phyloP scores from a whole-genome alignment of 2,797 vertebrate genomes.

The Chaetophractus vellerosus region DNA sequence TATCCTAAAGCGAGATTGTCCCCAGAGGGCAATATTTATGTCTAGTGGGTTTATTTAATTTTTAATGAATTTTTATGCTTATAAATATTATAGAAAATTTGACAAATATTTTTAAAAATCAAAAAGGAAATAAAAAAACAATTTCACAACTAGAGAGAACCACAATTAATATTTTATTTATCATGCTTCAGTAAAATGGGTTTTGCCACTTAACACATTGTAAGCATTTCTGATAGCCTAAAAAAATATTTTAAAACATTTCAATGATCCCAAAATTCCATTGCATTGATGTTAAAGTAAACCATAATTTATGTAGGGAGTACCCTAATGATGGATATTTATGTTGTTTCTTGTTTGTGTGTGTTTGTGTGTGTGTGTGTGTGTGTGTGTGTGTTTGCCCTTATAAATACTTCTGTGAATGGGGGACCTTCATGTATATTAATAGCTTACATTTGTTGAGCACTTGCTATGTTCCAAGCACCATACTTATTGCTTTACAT shows the following conservation, averaged over 20 bases:
- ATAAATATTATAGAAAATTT: background rate
- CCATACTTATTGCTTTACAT: background rate
- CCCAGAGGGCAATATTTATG: background rate
- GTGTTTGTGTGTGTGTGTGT: too few relatives aligned
- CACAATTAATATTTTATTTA: background rate
- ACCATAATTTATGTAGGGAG: background rate
- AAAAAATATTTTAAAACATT: background rate
- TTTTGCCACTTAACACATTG: background rate
- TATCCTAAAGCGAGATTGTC: background rate
- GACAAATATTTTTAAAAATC: background rate
- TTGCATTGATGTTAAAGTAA: background rate
- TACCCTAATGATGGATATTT: background rate
- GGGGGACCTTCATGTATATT: background rate
- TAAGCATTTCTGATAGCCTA: background rate
- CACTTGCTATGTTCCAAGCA: background rate
- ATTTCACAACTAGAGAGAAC: background rate
- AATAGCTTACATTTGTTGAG: background rate
- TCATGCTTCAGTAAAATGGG: background rate
- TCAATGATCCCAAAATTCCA: background rate
- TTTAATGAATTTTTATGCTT: background rate
- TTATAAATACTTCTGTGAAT: background rate
- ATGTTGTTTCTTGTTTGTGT: background rate
- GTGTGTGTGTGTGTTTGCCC: too few relatives aligned
- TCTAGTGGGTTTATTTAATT: background rate
- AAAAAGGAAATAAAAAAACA: background rate